These are phyloP conservation scores for Sarotherodon lohbergeri DNA, from an alignment of 2,113 vertebrate species.

Conservation along the genomic window DNA sequence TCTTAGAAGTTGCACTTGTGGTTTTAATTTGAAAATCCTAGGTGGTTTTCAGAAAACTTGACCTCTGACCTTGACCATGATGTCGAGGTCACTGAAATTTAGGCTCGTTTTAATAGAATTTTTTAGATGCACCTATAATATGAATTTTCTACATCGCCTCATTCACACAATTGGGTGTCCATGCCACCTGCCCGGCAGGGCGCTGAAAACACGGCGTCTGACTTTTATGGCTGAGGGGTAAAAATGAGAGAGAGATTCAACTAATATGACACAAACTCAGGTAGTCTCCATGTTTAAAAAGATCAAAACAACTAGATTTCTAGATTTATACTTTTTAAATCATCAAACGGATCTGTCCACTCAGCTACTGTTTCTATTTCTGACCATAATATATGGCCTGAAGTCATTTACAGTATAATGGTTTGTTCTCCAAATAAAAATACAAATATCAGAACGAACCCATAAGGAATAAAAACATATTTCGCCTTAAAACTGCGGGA, in stretches of 20 bases:
- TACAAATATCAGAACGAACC: fast-evolving
- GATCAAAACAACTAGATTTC: neutral
- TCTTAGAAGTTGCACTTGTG: neutral
- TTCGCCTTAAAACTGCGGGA: fast-evolving
- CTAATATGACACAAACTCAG: neutral
- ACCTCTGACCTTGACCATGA: neutral
- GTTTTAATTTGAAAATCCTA: neutral
- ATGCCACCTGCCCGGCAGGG: neutral
- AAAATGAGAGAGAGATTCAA: neutral
- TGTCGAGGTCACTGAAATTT: fast-evolving
- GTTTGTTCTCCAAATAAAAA: neutral
- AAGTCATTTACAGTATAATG: neutral
- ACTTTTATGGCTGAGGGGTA: neutral
- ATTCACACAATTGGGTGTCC: fast-evolving
- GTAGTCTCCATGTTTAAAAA: neutral
- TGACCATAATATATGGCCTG: fast-evolving
- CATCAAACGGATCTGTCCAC: neutral
- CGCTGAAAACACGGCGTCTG: fast-evolving
- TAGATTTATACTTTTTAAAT: neutral
- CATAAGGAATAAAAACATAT: neutral
- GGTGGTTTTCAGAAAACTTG: neutral
- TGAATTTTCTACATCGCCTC: neutral
- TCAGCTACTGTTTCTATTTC: neutral
- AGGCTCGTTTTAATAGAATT: neutral
- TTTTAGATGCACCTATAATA: neutral